Base-by-base conservation (phyloP, 2,888 invertebrate species). In the Chrysolina haemoptera region DNA sequence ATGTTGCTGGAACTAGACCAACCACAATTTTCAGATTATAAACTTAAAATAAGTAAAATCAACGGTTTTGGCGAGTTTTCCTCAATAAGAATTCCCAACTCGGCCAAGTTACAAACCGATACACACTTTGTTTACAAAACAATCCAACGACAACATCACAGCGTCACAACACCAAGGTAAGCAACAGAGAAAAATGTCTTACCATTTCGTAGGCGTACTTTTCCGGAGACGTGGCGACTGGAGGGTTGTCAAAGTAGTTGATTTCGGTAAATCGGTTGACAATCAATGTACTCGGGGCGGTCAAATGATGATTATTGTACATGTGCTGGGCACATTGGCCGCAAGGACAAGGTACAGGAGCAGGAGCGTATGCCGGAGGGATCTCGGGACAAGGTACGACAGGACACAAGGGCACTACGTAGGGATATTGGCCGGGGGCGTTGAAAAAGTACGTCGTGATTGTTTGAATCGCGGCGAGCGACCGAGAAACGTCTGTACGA, bases 291-390 rank as follows among this genome's bases (percentile, higher is more conserved):
- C 85, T 87, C 63, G 87, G 86, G 73, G 85, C 83, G 71, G 81
- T 80, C 68, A 62, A 72, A 63, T 78, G 79, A 75, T 83, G 82
- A 74, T 82, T 85, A 84, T 80, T 82, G 84, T 85, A 86, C 83
- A 85, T 90, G 89, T 79, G 90, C 78, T 85, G 82, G 90, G 91
- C 86, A 89, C 91, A 89, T 91, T 91, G 83, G 91, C 90, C 80
- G 89, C 90, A 85, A 89, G 88, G 79, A 90, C 90, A 84, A 89
- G 90, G 87, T 89, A 90, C 78, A 89, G 89, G 88, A 86, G 79
- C 79, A 70, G 79, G 76, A 88, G 89, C 84, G 89, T 89, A 83
- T 89, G 89, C 87, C 40, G 79, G 78, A 22, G 78, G 80, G 40
- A 78, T 76, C 68, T 76, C 77, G 66, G 79, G 80, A 84, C 86